Evolutionary conservation across 2,888 invertebrate genomes (phyloP).

Genomic region (Euspilapteryx auroguttella): DNA sequence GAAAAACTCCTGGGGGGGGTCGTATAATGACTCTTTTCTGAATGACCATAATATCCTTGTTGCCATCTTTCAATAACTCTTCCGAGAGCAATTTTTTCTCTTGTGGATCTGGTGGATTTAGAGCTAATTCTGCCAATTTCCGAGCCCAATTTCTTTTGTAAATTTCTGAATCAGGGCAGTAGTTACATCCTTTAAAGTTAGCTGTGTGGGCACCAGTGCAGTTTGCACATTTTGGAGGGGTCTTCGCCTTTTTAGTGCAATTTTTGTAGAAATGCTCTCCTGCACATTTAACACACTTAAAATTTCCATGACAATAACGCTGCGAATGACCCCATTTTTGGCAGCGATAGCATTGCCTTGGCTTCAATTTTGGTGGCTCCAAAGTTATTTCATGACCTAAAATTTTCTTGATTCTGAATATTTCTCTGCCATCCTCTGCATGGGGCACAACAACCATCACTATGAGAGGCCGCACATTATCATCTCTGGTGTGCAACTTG

Average conservation of each 20-base stretch:
- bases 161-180: slow-evolving; percentile 13
- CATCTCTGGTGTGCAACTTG: slow-evolving; percentile 20
- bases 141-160: slow-evolving; percentile 9
- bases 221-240: slow-evolving; percentile 29
- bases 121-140: too few species aligned
- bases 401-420: slow-evolving; percentile 17
- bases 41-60: too few species aligned
- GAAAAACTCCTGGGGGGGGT: neutral
- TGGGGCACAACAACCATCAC: slow-evolving; percentile 23
- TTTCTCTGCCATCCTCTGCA: slow-evolving; percentile 15
- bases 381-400: slow-evolving; percentile 19
- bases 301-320: slow-evolving; percentile 24
- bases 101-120: too few species aligned
- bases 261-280: slow-evolving; percentile 24
- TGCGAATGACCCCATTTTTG: slow-evolving; percentile 42
- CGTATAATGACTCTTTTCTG: neutral
- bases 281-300: slow-evolving; percentile 39
- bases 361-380: slow-evolving; percentile 21
- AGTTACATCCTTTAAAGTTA: slow-evolving; percentile 20
- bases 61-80: too few species aligned
- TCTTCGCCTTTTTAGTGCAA: slow-evolving; percentile 16
- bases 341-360: slow-evolving; percentile 33
- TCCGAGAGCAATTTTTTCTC: too few species aligned
- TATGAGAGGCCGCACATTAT: slow-evolving; percentile 13
- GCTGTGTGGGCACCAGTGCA: slow-evolving; percentile 27